A percentile compares a stretch with the other conserved stretches of the same genome.
These are phyloP conservation scores for Entomobrya proxima DNA, from an alignment of 2,888 invertebrate genomes.

Conservation along the genomic window DNA sequence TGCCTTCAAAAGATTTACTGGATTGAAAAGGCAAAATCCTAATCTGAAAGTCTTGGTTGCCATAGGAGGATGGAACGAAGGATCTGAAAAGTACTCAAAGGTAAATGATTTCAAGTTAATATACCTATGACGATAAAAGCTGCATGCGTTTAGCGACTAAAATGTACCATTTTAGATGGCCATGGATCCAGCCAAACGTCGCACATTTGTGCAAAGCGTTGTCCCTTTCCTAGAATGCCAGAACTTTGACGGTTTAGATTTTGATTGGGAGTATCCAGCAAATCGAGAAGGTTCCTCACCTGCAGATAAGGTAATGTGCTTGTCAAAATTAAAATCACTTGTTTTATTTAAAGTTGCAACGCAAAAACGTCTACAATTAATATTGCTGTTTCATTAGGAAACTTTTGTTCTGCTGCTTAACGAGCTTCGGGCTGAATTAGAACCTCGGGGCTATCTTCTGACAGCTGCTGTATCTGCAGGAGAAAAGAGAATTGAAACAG, in stretches of 20 bases:
- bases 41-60: slow-evolving; percentile 77
- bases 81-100: slow-evolving; percentile 81
- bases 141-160: not conserved
- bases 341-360: too few species aligned
- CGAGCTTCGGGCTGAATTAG: slow-evolving; percentile 81
- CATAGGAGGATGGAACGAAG: slow-evolving; percentile 80
- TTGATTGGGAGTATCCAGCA: slow-evolving; percentile 70
- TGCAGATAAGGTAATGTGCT: slow-evolving; percentile 72
- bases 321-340: too few species aligned
- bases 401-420: slow-evolving; percentile 80
- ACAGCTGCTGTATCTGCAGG: slow-evolving; percentile 82
- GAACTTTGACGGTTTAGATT: slow-evolving; percentile 83
- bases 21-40: slow-evolving; percentile 76
- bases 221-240: slow-evolving; percentile 80
- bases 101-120: too few species aligned
- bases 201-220: slow-evolving; percentile 80
- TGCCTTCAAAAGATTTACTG: slow-evolving; percentile 77
- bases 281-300: slow-evolving; percentile 72
- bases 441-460: slow-evolving; percentile 79
- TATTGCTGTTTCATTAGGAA: slow-evolving; percentile 74
- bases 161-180: slow-evolving; percentile 77
- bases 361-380: not conserved
- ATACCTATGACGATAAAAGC: too few species aligned
- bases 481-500: slow-evolving; percentile 75
- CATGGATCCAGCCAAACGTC: slow-evolving; percentile 77